Evolutionary conservation across 30 jellyfish, hydroid and myxozoan genomes (phyloP).

Genomic region (Cassiopea xamachana): DNA sequence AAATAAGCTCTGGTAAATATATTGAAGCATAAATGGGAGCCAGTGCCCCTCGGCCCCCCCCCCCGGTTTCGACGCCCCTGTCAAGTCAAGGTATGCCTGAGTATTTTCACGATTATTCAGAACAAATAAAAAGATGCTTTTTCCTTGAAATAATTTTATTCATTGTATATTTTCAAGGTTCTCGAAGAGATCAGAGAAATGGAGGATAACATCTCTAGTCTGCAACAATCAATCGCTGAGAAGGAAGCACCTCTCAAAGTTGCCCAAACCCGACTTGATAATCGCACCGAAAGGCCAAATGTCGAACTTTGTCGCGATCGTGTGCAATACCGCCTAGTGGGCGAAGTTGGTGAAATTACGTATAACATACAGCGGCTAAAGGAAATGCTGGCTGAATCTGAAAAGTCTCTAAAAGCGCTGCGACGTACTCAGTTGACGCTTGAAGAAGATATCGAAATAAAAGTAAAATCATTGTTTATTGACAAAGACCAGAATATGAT

Average conservation of each 20-base stretch:
- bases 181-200: constrained; percentile 76
- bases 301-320: constrained; percentile 95
- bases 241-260: constrained; percentile 93
- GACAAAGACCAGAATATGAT: constrained; percentile 90
- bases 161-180: constrained; percentile 47
- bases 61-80: no score
- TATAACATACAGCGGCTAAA: constrained; percentile 79
- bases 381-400: constrained; percentile 74
- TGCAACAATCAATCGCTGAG: constrained; percentile 82
- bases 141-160: no score
- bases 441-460: constrained; percentile 88
- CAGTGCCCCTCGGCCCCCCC: no score
- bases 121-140: no score
- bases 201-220: constrained; percentile 81
- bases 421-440: constrained; percentile 80
- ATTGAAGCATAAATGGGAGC: no score
- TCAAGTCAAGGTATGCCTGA: no score
- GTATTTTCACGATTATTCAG: no score
- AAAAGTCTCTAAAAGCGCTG: constrained; percentile 78
- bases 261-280: constrained; percentile 92
- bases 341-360: constrained; percentile 85
- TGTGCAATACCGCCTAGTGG: constrained; percentile 86
- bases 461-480: constrained; percentile 79
- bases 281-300: constrained; percentile 88
- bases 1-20: no score